These are phyloP conservation scores for Apis mellifera DNA, from an alignment of 1,140 invertebrate species.

Conservation along the genomic window Amel_HAv3.1 CM009945.2:8821501-8822000, in stretches of 20 bases:
- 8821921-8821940: constrained; percentile 12
- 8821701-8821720: constrained; percentile 61
- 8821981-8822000: neutral
- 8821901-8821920: neutral
- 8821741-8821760: constrained; percentile 22
- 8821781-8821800: too few relatives aligned
- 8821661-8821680: constrained; percentile 54
- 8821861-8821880: constrained; percentile 1
- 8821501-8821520: constrained; percentile 32
- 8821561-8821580: constrained; percentile 38
- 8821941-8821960: neutral
- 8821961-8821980: constrained; percentile 1
- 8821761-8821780: too few relatives aligned
- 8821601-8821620: constrained; percentile 48
- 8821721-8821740: constrained; percentile 16
- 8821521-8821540: constrained; percentile 25
- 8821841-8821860: too few relatives aligned
- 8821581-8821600: constrained; percentile 56
- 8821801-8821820: neutral
- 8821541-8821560: neutral
- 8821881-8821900: neutral
- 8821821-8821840: neutral
- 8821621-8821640: constrained; percentile 73
- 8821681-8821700: constrained; percentile 71
- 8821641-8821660: constrained; percentile 79